Evolutionary conservation across 2,113 vertebrate species (phyloP).

Genomic region (Canis aureus): DNA sequence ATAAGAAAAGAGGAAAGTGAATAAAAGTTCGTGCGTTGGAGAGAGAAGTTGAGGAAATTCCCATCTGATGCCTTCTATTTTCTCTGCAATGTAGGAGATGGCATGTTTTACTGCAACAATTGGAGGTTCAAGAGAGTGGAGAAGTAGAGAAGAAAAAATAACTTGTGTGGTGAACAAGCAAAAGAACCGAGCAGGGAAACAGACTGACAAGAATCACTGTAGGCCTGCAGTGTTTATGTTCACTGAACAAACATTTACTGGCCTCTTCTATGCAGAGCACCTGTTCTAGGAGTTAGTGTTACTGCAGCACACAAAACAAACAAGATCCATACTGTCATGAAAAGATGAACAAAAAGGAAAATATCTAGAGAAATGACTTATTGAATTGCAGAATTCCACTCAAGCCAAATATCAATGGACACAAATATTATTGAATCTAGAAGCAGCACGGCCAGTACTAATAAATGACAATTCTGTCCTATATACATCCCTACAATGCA

Average conservation of each 20-base stretch:
- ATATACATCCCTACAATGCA: background rate
- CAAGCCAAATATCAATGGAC: background rate
- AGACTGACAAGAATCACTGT: background rate
- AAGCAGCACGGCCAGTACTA: background rate
- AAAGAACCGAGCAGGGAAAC: background rate
- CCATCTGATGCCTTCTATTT: background rate
- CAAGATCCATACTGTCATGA: background rate
- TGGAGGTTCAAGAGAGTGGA: background rate
- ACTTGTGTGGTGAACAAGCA: background rate
- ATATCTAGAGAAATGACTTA: background rate
- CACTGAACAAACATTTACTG: background rate
- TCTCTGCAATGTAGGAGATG: background rate
- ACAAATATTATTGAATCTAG: background rate
- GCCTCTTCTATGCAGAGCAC: background rate
- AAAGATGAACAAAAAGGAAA: slow-evolving; percentile 10
- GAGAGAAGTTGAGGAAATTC: background rate
- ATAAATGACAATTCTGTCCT: background rate
- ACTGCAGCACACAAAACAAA: background rate
- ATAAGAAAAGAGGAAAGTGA: background rate
- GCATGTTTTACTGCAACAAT: background rate
- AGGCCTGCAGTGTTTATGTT: background rate
- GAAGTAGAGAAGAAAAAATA: background rate
- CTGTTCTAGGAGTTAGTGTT: background rate
- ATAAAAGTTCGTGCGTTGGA: background rate
- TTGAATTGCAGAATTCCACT: background rate